Percentiles rank a stretch among this genome's conserved stretches.
These are phyloP conservation scores for Misgurnus anguillicaudatus DNA, from an alignment of 2,113 vertebrate species.

Conservation along the genomic window DNA sequence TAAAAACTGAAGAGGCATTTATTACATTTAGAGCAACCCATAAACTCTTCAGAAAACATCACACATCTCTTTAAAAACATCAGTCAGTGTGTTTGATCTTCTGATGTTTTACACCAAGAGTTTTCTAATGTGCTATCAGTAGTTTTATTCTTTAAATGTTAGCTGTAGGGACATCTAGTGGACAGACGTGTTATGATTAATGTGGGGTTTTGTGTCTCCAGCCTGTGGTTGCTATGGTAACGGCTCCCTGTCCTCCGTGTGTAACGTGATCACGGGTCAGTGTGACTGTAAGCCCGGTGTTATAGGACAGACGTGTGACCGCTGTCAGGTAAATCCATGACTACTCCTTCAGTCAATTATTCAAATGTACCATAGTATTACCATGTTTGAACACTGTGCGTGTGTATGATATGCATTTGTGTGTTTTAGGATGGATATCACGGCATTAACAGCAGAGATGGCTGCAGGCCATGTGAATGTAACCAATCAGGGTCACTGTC, in stretches of 20 bases:
- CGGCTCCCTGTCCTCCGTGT: conserved; percentile 77
- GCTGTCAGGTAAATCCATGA: conserved; percentile 80
- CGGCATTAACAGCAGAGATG: conserved; percentile 73
- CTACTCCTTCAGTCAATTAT: background rate
- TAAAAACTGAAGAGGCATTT: no score
- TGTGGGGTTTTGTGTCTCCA: conserved; percentile 57
- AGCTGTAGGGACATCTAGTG: conserved; percentile 50
- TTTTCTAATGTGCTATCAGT: no score
- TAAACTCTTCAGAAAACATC: no score
- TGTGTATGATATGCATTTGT: background rate
- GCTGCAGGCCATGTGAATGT: conserved; percentile 84
- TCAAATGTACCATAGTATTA: background rate
- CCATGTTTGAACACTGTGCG: background rate
- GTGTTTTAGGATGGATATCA: conserved; percentile 80
- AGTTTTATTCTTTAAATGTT: no score
- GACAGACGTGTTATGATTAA: background rate
- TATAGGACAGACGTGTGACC: conserved; percentile 80
- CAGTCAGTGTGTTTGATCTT: no score
- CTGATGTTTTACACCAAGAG: no score
- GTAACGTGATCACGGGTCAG: conserved; percentile 80
- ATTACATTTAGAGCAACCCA: no score
- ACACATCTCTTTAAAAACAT: no score
- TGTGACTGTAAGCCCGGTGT: conserved; percentile 85
- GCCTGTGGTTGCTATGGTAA: conserved; percentile 82
- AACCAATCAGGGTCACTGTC: conserved; percentile 76